Percentiles rank a stretch among this genome's conserved stretches.
Evolutionary conservation across 2,113 vertebrate species (phyloP).

Genomic region (Hydrolagus affinis): DNA sequence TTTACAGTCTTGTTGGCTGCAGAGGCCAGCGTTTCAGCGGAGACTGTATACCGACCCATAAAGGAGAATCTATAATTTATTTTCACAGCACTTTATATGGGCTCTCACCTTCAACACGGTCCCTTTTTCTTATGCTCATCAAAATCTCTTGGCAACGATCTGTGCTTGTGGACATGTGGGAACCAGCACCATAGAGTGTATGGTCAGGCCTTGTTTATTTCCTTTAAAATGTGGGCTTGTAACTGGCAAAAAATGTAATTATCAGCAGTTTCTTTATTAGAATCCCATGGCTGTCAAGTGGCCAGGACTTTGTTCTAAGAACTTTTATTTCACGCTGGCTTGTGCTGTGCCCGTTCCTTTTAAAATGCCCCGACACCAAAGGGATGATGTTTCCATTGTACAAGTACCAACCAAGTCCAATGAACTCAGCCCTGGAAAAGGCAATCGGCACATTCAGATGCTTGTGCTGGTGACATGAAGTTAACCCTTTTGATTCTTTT

Average conservation of each 20-base stretch:
- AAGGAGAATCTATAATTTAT: not conserved
- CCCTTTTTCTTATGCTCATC: too few relatives aligned
- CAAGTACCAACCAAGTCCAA: too few relatives aligned
- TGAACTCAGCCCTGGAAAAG: too few relatives aligned
- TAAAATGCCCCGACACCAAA: too few relatives aligned
- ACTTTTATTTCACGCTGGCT: too few relatives aligned
- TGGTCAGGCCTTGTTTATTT: not conserved
- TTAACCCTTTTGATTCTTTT: too few relatives aligned
- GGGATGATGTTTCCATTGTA: too few relatives aligned
- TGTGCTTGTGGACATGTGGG: not conserved
- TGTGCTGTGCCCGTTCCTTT: too few relatives aligned
- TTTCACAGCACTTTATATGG: not conserved
- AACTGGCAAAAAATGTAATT: not conserved
- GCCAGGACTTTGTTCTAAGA: too few relatives aligned
- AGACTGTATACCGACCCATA: not conserved
- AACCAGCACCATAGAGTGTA: not conserved
- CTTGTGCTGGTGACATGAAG: too few relatives aligned
- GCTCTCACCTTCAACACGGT: not conserved
- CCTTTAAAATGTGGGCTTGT: not conserved
- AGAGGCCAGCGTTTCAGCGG: not conserved
- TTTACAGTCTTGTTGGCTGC: not conserved
- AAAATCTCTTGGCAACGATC: not conserved
- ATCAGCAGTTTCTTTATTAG: not conserved
- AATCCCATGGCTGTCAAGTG: not conserved
- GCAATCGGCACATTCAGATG: too few relatives aligned